phyloP scores from a whole-genome alignment of 2,888 invertebrate species.

The Drosophila kuntzei region DNA sequence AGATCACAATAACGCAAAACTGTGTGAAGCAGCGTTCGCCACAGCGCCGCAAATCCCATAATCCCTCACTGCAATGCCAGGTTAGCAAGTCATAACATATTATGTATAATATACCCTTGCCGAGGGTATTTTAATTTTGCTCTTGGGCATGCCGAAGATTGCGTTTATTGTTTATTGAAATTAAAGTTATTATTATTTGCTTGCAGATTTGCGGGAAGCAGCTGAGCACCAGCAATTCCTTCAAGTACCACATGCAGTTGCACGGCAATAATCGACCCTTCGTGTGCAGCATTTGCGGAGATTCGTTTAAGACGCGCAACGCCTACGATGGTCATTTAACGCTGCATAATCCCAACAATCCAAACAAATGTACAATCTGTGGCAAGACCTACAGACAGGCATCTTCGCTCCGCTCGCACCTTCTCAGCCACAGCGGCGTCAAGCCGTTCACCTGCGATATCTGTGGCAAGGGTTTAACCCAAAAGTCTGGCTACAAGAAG shows the following conservation, averaged over 20 bases:
- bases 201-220: slow-evolving; percentile 81
- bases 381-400: slow-evolving; percentile 84
- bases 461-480: slow-evolving; percentile 85
- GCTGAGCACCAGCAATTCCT: slow-evolving; percentile 83
- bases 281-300: slow-evolving; percentile 82
- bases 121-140: too few species aligned
- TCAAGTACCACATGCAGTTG: slow-evolving; percentile 84
- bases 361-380: slow-evolving; percentile 82
- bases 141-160: too few species aligned
- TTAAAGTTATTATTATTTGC: background rate
- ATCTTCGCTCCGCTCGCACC: slow-evolving; percentile 83
- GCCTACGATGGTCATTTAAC: slow-evolving; percentile 84
- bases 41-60: slow-evolving; percentile 38
- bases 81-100: slow-evolving; percentile 36
- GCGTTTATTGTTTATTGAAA: background rate
- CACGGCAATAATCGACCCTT: slow-evolving; percentile 84
- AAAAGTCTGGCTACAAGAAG: slow-evolving; percentile 85
- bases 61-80: slow-evolving; percentile 71
- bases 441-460: slow-evolving; percentile 83
- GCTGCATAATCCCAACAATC: slow-evolving; percentile 83
- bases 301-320: slow-evolving; percentile 85
- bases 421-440: slow-evolving; percentile 82
- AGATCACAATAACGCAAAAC: background rate
- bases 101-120: background rate
- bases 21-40: slow-evolving; percentile 4